phyloP scores from a whole-genome alignment of 1,140 invertebrate species.

The Globodera rostochiensis region DNA sequence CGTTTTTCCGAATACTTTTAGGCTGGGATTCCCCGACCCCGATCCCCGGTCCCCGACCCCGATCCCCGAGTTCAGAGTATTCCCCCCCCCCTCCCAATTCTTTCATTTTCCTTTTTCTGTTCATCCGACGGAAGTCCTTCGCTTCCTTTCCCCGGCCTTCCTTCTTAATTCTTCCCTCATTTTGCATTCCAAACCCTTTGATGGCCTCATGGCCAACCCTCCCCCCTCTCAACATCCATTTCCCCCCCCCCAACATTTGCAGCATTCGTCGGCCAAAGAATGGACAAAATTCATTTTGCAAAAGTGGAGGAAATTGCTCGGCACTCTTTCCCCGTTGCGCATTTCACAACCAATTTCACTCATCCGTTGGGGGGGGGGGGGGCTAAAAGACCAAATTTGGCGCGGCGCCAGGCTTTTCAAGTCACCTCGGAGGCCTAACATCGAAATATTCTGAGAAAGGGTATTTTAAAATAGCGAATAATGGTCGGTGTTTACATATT shows the following conservation, averaged over 20 bases:
- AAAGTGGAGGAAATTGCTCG: conserved; percentile 1
- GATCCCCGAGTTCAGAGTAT: not conserved
- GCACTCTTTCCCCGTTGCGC: not conserved
- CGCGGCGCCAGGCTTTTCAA: not conserved
- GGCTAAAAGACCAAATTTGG: not conserved
- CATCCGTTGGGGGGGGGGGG: not conserved
- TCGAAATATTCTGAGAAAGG: too few species aligned
- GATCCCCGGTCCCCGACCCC: not conserved
- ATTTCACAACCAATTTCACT: conserved; percentile 15
- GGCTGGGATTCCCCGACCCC: not conserved
- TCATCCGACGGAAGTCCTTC: not conserved
- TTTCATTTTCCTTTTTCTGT: not conserved
- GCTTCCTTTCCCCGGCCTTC: not conserved
- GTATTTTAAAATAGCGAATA: too few species aligned
- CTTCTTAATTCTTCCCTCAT: conserved; percentile 11
- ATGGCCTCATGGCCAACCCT: not conserved
- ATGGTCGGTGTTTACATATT: too few species aligned
- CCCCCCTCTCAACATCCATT: conserved; percentile 16
- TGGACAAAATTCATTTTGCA: conserved; percentile 7
- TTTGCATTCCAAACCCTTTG: not conserved
- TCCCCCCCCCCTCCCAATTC: not conserved
- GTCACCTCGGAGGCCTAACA: too few species aligned
- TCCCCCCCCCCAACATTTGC: not conserved
- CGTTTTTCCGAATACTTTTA: not conserved
- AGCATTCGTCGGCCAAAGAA: not conserved